Evolutionary conservation across 2,888 invertebrate genomes (phyloP), one percentile per base, ranked within the genome.

Genomic region (Scotopteryx bipunctaria): DNA sequence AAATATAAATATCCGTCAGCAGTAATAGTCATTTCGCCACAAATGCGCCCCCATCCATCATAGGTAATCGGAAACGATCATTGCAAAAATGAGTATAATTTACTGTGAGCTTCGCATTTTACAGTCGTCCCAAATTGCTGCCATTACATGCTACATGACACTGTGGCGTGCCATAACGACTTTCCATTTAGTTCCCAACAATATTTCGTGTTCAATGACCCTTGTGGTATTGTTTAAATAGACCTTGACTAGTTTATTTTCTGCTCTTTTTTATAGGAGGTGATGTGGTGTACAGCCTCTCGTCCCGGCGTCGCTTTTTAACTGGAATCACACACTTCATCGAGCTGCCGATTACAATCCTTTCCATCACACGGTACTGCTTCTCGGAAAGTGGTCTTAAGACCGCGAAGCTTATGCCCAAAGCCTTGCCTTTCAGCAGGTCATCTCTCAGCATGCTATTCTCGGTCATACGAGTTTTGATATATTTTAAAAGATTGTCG

Each of bases 1-100:
- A 58, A 61, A 65, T 65, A 44, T 40, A 57, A 61, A 65, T 71
- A 71, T 71, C 59, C 63, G 63, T 70, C 63, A 63, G 64, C 70
- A 66, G 61, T 70, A 68, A 68, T 70, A 68, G 70, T 67, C 65
- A 63, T 72, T 71, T 64, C 66, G 60, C 71, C 74, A 70, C 71
- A 76, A 78, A 76, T 71, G 73, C 68, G 68, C 60, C 64, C 64
- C 67, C 71, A 79, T 85, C 76, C 76, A 83, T 86, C 83, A 84
- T 73, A 72, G 78, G 81, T 84, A 86, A 86, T 85, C 86, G 86
- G 86, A 87, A 86, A 70, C 81, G 83, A 85, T 86, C 85, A 83
- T 80, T 85, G 81, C 81, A 78, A 75, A 82, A 83, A 85, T 82
- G 83, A 81, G 80, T 76, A 80, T 85, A 83, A 86, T 88, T 86